phyloP scores from a whole-genome alignment of 2,113 vertebrate genomes.

The Gulo gulo region DNA sequence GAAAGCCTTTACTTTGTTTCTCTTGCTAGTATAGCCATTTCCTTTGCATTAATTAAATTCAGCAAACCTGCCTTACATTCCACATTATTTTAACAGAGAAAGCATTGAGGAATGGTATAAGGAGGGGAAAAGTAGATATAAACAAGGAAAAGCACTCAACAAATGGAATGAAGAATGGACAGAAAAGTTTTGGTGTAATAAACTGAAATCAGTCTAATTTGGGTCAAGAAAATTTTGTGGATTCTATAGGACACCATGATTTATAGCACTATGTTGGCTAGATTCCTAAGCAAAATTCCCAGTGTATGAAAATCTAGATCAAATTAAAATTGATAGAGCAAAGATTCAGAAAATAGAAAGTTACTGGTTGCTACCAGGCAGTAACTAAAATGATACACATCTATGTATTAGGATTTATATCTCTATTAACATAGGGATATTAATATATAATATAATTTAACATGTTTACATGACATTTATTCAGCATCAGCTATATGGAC shows the following conservation, averaged over 20 bases:
- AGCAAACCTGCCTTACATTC: constrained; percentile 68
- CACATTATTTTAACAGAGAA: constrained; percentile 71
- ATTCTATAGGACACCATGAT: not conserved
- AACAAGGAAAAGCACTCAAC: constrained; percentile 72
- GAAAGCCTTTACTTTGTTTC: constrained; percentile 74
- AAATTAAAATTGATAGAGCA: not conserved
- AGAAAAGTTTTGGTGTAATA: constrained; percentile 56
- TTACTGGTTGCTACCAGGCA: not conserved
- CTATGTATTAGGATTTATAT: not conserved
- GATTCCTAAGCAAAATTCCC: constrained; percentile 46
- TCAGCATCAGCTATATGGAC: not conserved
- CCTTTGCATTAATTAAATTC: constrained; percentile 74
- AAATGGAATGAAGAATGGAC: constrained; percentile 72
- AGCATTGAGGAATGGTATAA: constrained; percentile 68
- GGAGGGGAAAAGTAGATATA: constrained; percentile 57
- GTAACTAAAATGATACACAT: constrained; percentile 12
- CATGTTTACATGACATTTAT: not conserved
- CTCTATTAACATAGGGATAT: not conserved
- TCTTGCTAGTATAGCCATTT: constrained; percentile 81
- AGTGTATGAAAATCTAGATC: not conserved
- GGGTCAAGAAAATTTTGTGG: constrained; percentile 1
- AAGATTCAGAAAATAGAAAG: not conserved
- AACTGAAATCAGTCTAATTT: constrained; percentile 73
- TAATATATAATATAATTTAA: not conserved
- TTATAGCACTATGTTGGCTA: constrained; percentile 47